Percentiles rank a stretch among this genome's conserved stretches.
Evolutionary conservation across 2,888 invertebrate genomes (phyloP).

Genomic region (Fragum fragum): DNA sequence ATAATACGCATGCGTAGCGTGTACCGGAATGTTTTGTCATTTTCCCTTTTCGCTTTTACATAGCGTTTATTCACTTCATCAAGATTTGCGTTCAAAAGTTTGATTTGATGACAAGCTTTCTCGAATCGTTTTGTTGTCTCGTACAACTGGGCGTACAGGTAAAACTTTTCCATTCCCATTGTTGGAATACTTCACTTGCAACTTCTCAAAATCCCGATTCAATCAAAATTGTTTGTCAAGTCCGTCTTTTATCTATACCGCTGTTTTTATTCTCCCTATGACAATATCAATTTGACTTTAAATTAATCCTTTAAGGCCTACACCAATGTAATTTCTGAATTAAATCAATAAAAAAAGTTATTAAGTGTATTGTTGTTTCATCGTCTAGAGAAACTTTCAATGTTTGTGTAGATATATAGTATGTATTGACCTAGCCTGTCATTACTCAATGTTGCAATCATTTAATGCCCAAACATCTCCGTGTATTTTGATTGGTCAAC

Average conservation of each 20-base stretch:
- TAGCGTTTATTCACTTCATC: slow-evolving; percentile 59
- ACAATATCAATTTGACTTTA: no score
- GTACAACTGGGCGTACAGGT: slow-evolving; percentile 67
- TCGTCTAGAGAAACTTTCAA: no score
- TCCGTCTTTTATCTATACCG: no score
- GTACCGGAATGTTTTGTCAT: slow-evolving; percentile 63
- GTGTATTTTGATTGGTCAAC: not conserved
- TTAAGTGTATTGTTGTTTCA: no score
- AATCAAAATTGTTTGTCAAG: no score
- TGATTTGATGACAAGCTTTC: slow-evolving; percentile 65
- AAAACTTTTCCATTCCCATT: slow-evolving; percentile 68
- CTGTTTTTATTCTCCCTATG: no score
- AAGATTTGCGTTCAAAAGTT: slow-evolving; percentile 53
- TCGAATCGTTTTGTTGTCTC: slow-evolving; percentile 50
- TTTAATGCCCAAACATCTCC: not conserved
- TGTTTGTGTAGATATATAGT: not conserved
- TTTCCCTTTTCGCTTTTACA: slow-evolving; percentile 38
- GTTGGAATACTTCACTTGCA: no score
- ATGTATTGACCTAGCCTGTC: not conserved
- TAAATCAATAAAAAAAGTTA: no score
- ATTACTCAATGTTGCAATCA: not conserved
- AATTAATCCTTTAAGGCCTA: no score
- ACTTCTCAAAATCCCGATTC: no score
- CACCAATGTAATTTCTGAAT: no score
- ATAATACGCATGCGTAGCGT: slow-evolving; percentile 65